phyloP scores from a whole-genome alignment of 2,113 vertebrate species.

The Hyla sarda region DNA sequence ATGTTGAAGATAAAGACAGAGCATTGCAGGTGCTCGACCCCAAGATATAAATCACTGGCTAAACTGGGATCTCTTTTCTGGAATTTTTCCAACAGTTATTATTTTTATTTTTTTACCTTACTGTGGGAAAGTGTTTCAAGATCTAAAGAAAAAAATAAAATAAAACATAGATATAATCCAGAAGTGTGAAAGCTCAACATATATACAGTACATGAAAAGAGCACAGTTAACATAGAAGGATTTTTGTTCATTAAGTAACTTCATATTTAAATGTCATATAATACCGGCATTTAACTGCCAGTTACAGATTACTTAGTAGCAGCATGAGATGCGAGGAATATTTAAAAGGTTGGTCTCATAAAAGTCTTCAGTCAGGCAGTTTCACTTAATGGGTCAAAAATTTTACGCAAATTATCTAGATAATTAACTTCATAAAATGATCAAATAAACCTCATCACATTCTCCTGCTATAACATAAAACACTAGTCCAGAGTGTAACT shows the following conservation, averaged over 20 bases:
- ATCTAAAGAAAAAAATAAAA: neutral
- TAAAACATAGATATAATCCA: neutral
- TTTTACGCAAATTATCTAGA: conserved; percentile 24
- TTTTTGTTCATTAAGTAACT: conserved; percentile 30
- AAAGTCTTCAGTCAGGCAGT: conserved; percentile 31
- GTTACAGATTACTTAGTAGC: conserved; percentile 36
- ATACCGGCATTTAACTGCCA: conserved; percentile 45
- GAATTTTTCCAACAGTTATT: neutral
- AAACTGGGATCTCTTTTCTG: neutral
- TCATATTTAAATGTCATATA: conserved; percentile 52
- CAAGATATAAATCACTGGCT: conserved; percentile 40
- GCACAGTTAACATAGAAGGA: conserved; percentile 29
- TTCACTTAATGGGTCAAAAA: conserved; percentile 53
- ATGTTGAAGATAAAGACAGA: conserved; percentile 25
- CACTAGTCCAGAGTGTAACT: neutral
- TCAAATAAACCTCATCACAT: neutral
- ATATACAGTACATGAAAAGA: conserved; percentile 22
- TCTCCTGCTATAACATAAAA: neutral
- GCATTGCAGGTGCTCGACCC: conserved; percentile 14
- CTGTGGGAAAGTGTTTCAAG: neutral
- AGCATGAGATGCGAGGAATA: conserved; percentile 7
- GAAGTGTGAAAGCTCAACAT: conserved; percentile 27
- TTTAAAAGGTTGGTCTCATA: conserved; percentile 50
- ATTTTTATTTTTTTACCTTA: neutral
- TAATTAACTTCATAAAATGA: conserved; percentile 43